Evolutionary conservation across 92 coral and sea anemone genomes (phyloP).

Genomic region (Parazoanthus swiftii): DNA sequence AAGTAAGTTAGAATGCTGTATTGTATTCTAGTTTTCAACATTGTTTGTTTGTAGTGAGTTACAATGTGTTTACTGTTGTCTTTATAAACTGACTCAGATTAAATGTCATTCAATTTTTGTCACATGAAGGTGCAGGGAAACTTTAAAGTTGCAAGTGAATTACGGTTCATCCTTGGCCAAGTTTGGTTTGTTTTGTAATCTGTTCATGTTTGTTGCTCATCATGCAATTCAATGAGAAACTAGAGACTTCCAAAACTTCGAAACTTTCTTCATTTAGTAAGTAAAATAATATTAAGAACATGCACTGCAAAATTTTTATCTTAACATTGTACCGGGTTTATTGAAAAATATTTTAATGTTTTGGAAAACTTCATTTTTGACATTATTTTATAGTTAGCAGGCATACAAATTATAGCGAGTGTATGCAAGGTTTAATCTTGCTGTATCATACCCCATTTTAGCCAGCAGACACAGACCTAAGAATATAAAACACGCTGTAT

Average conservation of each 20-base stretch:
- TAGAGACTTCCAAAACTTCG: slow-evolving; percentile 31
- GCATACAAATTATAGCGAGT: background rate
- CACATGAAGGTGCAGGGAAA: slow-evolving; percentile 71
- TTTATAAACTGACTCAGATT: slow-evolving; percentile 52
- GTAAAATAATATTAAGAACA: background rate
- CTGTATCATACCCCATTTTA: background rate
- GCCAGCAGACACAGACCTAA: background rate
- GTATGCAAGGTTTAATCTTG: background rate
- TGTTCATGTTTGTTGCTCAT: slow-evolving; percentile 30
- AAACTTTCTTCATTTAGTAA: slow-evolving; percentile 38
- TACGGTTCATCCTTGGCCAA: slow-evolving; percentile 73
- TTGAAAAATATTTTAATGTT: background rate
- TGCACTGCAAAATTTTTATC: background rate
- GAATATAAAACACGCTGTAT: background rate
- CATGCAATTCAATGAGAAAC: slow-evolving; percentile 19
- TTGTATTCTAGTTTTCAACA: slow-evolving; percentile 3
- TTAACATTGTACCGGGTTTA: background rate
- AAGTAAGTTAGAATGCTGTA: background rate
- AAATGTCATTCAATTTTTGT: slow-evolving; percentile 77
- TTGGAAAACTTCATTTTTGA: background rate
- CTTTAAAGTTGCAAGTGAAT: slow-evolving; percentile 71
- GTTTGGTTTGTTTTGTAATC: slow-evolving; percentile 85
- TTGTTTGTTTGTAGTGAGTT: slow-evolving; percentile 15
- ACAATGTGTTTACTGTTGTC: background rate
- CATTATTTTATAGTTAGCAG: background rate